These are phyloP conservation scores for Puma concolor DNA, from an alignment of 2,113 vertebrate species.

Conservation along the genomic window DNA sequence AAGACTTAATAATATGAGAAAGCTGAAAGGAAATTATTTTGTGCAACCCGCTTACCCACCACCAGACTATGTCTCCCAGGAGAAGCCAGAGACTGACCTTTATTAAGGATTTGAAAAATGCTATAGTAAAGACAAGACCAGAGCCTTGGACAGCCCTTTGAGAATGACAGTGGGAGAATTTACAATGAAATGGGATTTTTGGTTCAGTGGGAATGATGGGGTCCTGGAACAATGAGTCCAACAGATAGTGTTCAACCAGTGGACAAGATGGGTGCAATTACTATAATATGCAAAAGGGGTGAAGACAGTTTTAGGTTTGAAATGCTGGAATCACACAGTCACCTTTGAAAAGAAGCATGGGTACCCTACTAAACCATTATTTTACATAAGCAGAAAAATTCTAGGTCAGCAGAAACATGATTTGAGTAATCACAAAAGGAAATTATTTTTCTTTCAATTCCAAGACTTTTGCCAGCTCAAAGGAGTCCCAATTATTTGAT, in stretches of 20 bases:
- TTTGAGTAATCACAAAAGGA: not conserved
- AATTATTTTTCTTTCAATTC: not conserved
- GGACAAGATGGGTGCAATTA: not conserved
- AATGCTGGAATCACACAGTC: not conserved
- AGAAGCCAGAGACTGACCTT: not conserved
- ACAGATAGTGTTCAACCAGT: not conserved
- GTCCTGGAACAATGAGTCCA: not conserved
- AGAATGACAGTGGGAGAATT: not conserved
- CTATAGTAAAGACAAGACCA: not conserved
- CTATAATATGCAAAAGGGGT: not conserved
- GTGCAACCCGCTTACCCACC: not conserved
- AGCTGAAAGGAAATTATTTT: not conserved
- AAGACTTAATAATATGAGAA: not conserved
- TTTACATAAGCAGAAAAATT: not conserved
- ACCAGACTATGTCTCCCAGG: not conserved
- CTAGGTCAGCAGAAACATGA: not conserved
- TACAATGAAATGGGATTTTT: not conserved
- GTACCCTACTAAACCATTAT: not conserved
- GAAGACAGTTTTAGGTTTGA: not conserved
- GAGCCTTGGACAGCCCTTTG: not conserved
- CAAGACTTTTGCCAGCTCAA: not conserved
- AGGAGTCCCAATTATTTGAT: not conserved
- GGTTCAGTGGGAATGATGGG: not conserved
- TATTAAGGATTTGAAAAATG: not conserved
- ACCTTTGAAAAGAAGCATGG: not conserved